Evolutionary conservation across 2,888 invertebrate genomes (phyloP).

Genomic region (Chamaedrilus cognettii): DNA sequence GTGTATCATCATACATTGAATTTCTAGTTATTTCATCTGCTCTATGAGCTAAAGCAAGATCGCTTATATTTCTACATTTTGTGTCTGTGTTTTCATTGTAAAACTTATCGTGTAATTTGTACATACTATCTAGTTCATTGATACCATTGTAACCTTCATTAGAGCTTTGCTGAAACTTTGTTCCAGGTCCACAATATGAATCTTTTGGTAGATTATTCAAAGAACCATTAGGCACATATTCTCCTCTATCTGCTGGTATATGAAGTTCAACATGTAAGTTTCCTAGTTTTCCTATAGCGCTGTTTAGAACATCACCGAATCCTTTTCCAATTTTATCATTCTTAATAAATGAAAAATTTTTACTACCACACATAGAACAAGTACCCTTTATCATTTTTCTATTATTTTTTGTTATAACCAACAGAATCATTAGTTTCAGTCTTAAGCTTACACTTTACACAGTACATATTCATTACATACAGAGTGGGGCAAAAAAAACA

Average conservation of each 20-base stretch:
- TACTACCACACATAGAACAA: background rate
- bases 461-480: background rate
- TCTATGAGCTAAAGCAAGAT: conserved; percentile 5
- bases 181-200: conserved; percentile 8
- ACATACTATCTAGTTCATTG: conserved; percentile 2
- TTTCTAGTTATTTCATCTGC: conserved; percentile 2
- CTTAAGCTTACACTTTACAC: background rate
- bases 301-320: background rate
- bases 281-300: background rate
- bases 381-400: background rate
- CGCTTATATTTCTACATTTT: conserved; percentile 3
- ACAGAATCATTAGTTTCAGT: background rate
- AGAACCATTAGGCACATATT: background rate
- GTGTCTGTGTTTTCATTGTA: conserved; percentile 1
- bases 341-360: background rate
- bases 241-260: background rate
- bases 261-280: too few relatives aligned
- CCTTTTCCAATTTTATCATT: conserved; percentile 4
- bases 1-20: conserved; percentile 3
- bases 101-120: conserved; percentile 5
- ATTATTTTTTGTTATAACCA: background rate
- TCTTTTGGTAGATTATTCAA: background rate
- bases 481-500: too few relatives aligned
- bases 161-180: background rate
- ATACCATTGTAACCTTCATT: conserved; percentile 6